Evolutionary conservation across 2,797 vertebrate species (phyloP), one percentile per base, ranked within the genome.

Genomic region (Danio kyathit): DNA sequence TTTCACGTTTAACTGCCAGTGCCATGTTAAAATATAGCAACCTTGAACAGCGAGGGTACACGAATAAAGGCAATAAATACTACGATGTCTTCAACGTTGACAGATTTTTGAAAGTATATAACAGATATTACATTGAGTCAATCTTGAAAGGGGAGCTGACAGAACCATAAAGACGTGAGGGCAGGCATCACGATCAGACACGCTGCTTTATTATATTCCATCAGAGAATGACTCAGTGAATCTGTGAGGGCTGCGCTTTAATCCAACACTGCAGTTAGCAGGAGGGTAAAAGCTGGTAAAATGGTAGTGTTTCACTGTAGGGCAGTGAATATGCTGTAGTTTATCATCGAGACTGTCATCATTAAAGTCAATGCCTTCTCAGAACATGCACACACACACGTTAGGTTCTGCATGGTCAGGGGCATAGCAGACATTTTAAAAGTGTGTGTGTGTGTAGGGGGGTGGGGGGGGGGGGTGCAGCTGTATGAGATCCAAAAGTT

Each of bases 61-160:
- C 67, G 63, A 61, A 60, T 61, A 61, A 40, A 61, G 66, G 46
- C 29, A 79, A 71, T 70, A 61, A 79, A 79, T 79, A 52, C 46
- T n/a, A 70, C 12, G 5, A 70, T 49, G n/a, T 11, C 29, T 79
- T 61, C 70, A 56, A 71, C 70, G 76, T 49, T 70, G 66, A 79
- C 66, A 61, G 46, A 71, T 70, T 61, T 70, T 56, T 70, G 17
- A 51, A 60, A 71, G 51, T 51, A 48, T 69, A 44, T 71, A 70
- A 71, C 38, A 43, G 66, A 79, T 60, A 71, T 71, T 79, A 71
- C 56, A 70, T 79, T 71, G n/a, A 79, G 56, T 79, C 76, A 61
- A 11, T 79, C 21, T 71, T 71, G 56, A 79, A 70, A 71, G 56
- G 70, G 56, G 21, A 61, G 29, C 66, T 79, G 76, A 79, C 66